phyloP scores from a whole-genome alignment of 2,797 vertebrate species.

The Hydrophis major region DNA sequence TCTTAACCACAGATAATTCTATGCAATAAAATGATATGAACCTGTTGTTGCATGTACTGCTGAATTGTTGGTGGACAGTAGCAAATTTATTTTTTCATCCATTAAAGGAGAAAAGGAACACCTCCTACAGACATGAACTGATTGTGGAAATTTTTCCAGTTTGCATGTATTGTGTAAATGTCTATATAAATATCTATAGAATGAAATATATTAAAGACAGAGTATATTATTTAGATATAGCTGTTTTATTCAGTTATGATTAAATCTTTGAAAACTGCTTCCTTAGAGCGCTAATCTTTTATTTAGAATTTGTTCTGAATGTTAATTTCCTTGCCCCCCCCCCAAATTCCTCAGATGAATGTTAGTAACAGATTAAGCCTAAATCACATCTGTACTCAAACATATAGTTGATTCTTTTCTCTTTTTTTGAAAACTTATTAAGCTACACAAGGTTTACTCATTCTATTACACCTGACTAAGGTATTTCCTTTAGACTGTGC shows the following conservation, averaged over 20 bases:
- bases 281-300: conserved; percentile 61
- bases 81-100: background rate
- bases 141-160: background rate
- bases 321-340: conserved; percentile 49
- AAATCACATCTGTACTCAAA: conserved; percentile 78
- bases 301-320: conserved; percentile 51
- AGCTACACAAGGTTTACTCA: conserved; percentile 3
- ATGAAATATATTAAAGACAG: conserved; percentile 18
- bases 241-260: conserved; percentile 55
- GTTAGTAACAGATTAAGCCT: conserved; percentile 62
- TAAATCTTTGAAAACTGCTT: conserved; percentile 58
- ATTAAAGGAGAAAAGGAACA: background rate
- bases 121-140: background rate
- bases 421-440: conserved; percentile 52
- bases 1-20: background rate
- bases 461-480: conserved; percentile 34
- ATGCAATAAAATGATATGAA: background rate
- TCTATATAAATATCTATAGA: background rate
- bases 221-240: conserved; percentile 42
- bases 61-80: background rate
- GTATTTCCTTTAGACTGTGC: background rate
- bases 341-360: conserved; percentile 66
- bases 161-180: background rate
- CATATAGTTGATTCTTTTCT: conserved; percentile 53
- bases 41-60: background rate